Evolutionary conservation across 2,888 invertebrate species (phyloP).

Genomic region (Pristionchus fissidentatus): DNA sequence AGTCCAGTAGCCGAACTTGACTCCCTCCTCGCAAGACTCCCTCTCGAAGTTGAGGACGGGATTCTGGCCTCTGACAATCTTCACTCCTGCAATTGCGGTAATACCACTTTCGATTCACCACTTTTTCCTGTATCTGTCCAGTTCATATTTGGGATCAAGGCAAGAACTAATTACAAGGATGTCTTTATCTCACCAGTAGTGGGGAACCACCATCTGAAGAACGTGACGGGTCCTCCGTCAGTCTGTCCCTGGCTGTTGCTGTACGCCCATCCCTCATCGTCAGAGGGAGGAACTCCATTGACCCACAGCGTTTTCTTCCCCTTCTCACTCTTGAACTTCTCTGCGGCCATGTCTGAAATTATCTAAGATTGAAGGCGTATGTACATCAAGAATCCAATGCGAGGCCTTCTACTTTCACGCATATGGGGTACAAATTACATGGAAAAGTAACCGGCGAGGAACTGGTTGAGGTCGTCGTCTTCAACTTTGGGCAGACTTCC

Average conservation of each 20-base stretch:
- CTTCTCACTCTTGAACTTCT: neutral
- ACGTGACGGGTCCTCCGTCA: neutral
- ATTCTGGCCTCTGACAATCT: neutral
- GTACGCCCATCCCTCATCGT: neutral
- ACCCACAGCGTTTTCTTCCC: slow-evolving; percentile 23
- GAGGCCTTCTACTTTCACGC: too few species aligned
- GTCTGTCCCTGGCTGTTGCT: neutral
- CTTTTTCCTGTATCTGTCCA: too few species aligned
- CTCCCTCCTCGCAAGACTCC: slow-evolving; percentile 24
- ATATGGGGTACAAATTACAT: too few species aligned
- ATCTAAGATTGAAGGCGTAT: too few species aligned
- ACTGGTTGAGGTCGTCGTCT: too few species aligned
- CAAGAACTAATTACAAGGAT: too few species aligned
- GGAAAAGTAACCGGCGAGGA: too few species aligned
- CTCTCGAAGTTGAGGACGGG: slow-evolving; percentile 31
- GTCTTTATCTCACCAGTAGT: neutral
- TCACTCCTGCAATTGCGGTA: slow-evolving; percentile 4
- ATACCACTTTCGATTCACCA: neutral
- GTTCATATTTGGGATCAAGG: too few species aligned
- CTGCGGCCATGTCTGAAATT: slow-evolving; percentile 2
- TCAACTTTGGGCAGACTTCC: too few species aligned
- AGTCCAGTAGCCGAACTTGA: slow-evolving; percentile 44
- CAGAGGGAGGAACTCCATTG: neutral
- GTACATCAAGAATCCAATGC: too few species aligned
- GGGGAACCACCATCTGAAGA: slow-evolving; percentile 45